Evolutionary conservation across 2,888 invertebrate genomes (phyloP).

Genomic region (Deladenus siricidicola): DNA sequence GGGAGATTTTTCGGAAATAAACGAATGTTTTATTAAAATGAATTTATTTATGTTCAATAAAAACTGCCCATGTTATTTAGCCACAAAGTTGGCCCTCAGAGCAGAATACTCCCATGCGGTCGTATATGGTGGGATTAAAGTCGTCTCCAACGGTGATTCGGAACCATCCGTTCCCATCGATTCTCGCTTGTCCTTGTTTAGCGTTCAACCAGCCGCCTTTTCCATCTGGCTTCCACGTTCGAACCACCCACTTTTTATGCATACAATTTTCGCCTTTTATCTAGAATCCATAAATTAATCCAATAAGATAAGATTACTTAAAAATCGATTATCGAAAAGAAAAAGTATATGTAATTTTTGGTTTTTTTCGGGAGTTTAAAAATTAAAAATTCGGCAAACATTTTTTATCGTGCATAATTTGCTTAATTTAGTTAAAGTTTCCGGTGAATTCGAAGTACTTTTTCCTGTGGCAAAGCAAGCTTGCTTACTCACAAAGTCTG

Average conservation of each 20-base stretch:
- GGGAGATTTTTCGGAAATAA: too few species aligned
- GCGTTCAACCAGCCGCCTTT: slow-evolving; percentile 22
- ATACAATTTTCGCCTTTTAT: slow-evolving; percentile 21
- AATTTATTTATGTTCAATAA: too few species aligned
- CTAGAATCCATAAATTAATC: too few species aligned
- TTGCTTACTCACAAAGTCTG: not conserved
- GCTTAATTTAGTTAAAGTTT: not conserved
- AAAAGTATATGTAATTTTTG: too few species aligned
- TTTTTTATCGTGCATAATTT: not conserved
- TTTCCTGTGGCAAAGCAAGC: too few species aligned
- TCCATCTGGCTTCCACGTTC: slow-evolving; percentile 24
- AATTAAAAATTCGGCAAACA: too few species aligned
- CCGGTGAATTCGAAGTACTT: too few species aligned
- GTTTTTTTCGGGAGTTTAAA: too few species aligned
- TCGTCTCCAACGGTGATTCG: slow-evolving; percentile 22
- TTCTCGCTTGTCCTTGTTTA: slow-evolving; percentile 14
- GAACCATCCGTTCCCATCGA: slow-evolving; percentile 21
- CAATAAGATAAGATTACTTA: too few species aligned
- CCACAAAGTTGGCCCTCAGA: slow-evolving; percentile 21
- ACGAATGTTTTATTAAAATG: too few species aligned
- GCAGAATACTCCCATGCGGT: slow-evolving; percentile 20
- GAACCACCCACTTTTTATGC: slow-evolving; percentile 23
- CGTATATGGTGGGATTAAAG: slow-evolving; percentile 14
- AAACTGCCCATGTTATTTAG: too few species aligned
- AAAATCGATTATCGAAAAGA: too few species aligned